These are phyloP conservation scores for Nibea coibor DNA, from an alignment of 2,113 vertebrate genomes.

Conservation along the genomic window DNA sequence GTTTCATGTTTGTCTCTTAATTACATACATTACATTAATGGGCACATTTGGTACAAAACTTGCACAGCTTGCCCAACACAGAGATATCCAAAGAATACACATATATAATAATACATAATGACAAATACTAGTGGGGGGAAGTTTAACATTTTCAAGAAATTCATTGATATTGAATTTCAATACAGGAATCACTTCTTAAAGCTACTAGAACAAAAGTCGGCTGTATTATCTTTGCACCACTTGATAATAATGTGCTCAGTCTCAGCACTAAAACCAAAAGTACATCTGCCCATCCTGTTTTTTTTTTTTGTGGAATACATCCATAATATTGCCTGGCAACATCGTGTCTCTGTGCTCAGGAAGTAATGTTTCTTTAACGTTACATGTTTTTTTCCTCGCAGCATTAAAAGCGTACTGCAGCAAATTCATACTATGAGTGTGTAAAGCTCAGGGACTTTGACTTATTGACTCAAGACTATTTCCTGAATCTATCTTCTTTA, in stretches of 20 bases:
- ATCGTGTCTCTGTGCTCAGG: background rate
- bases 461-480: too few species aligned
- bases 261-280: background rate
- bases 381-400: background rate
- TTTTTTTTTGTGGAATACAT: background rate
- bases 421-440: background rate
- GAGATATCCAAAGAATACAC: background rate
- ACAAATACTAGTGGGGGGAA: too few species aligned
- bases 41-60: background rate
- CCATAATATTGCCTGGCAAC: background rate
- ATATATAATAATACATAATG: too few species aligned
- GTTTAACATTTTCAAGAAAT: too few species aligned
- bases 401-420: background rate
- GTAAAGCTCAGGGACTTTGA: too few species aligned
- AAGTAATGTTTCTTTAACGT: background rate
- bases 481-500: too few species aligned
- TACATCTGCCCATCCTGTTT: background rate
- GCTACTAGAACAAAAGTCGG: background rate
- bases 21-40: background rate
- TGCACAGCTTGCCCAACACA: background rate
- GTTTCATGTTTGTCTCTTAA: slow-evolving; percentile 1
- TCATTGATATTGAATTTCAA: background rate
- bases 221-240: background rate
- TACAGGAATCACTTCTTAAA: background rate
- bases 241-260: background rate